A percentile compares a stretch with the other conserved stretches of the same genome.
These are phyloP conservation scores for Sebastes itinus DNA, from an alignment of 2,797 vertebrate species.

Conservation along the genomic window DNA sequence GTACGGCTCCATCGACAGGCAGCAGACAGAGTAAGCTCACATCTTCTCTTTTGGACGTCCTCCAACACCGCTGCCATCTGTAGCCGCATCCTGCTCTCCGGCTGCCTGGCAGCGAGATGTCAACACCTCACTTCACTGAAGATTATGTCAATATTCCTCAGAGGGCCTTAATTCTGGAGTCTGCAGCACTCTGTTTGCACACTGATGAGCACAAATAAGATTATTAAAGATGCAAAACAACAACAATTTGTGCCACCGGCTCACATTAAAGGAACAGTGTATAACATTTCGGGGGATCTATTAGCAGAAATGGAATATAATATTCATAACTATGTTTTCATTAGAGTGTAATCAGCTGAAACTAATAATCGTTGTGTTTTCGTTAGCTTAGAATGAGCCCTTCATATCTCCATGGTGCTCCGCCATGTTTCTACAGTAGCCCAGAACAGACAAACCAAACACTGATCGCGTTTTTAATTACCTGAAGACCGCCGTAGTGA, in stretches of 20 bases:
- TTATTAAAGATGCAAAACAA: constrained; percentile 12
- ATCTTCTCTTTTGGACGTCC: constrained; percentile 23
- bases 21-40: constrained; percentile 87
- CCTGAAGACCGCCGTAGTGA: no score
- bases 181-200: constrained; percentile 5
- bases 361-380: no score
- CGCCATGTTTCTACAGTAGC: no score
- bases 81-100: constrained; percentile 33
- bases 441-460: no score
- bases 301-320: no score
- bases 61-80: constrained; percentile 60
- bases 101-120: constrained; percentile 41
- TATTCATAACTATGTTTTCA: no score
- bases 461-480: no score
- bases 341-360: no score
- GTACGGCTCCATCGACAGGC: constrained; percentile 89
- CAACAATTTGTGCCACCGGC: not conserved
- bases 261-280: not conserved
- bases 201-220: constrained; percentile 17
- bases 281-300: no score
- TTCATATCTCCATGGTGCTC: no score
- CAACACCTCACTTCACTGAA: constrained; percentile 37
- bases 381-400: no score
- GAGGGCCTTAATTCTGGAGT: constrained; percentile 15
- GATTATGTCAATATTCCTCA: constrained; percentile 32